These are phyloP conservation scores for Exocentrus adspersus DNA, from an alignment of 2,888 invertebrate genomes.

Conservation along the genomic window DNA sequence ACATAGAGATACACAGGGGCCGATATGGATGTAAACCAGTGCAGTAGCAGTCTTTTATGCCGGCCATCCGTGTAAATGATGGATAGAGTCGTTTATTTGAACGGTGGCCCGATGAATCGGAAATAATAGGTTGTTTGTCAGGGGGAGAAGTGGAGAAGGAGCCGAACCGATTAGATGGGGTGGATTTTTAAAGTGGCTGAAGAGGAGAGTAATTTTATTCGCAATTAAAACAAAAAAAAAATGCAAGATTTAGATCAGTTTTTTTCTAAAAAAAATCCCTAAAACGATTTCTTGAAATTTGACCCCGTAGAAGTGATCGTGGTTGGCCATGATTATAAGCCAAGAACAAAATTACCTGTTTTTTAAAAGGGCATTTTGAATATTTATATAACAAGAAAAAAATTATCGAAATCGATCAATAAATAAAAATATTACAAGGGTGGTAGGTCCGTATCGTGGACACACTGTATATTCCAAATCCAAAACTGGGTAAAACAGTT, in stretches of 20 bases:
- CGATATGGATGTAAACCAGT: background rate
- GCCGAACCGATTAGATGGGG: background rate
- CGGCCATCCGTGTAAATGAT: slow-evolving; percentile 27
- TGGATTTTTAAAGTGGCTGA: background rate
- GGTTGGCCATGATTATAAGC: too few species aligned
- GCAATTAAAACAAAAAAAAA: background rate
- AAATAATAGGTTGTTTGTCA: slow-evolving; percentile 14
- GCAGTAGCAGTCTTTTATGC: slow-evolving; percentile 26
- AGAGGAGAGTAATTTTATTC: background rate
- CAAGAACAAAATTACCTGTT: too few species aligned
- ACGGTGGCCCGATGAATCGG: slow-evolving; percentile 23
- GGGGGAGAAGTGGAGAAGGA: slow-evolving; percentile 10
- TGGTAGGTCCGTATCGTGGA: too few species aligned
- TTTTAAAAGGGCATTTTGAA: too few species aligned
- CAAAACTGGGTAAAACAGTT: too few species aligned
- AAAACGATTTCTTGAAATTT: too few species aligned
- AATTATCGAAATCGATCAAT: too few species aligned
- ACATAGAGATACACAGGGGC: background rate
- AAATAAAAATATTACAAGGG: too few species aligned
- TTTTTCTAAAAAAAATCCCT: background rate
- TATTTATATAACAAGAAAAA: too few species aligned
- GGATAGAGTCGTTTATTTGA: slow-evolving; percentile 32
- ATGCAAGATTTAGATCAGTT: background rate
- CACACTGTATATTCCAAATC: too few species aligned
- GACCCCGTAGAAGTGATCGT: too few species aligned